Evolutionary conservation across 2,888 invertebrate genomes (phyloP).

Genomic region (Sarcophaga variegata): DNA sequence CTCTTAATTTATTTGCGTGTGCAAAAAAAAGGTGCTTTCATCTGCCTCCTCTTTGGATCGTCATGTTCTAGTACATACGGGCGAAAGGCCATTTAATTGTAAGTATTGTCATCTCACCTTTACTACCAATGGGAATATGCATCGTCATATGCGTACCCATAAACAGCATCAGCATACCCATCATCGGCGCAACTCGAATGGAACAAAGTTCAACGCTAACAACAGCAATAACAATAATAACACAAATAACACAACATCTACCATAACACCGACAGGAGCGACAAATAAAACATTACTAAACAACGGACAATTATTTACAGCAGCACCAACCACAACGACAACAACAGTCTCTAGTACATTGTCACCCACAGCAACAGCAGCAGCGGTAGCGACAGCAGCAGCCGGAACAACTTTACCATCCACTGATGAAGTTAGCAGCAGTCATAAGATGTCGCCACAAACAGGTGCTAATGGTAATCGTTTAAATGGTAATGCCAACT

Average conservation of each 20-base stretch:
- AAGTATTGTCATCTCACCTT: constrained; percentile 90
- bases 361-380: constrained; percentile 58
- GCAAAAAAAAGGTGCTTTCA: constrained; percentile 84
- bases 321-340: constrained; percentile 39
- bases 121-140: constrained; percentile 94
- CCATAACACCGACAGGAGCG: constrained; percentile 58
- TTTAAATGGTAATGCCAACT: constrained; percentile 72
- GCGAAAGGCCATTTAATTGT: constrained; percentile 91
- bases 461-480: constrained; percentile 74
- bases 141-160: constrained; percentile 90
- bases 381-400: constrained; percentile 67
- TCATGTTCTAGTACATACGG: constrained; percentile 90
- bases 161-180: constrained; percentile 82
- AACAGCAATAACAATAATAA: constrained; percentile 61
- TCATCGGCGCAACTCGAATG: constrained; percentile 76
- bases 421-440: constrained; percentile 41
- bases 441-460: constrained; percentile 58
- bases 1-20: constrained; percentile 2
- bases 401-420: constrained; percentile 53
- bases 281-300: constrained; percentile 54
- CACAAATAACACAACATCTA: constrained; percentile 41
- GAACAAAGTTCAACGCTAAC: constrained; percentile 71
- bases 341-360: constrained; percentile 45
- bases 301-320: constrained; percentile 66
- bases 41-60: constrained; percentile 90